Base-by-base conservation (phyloP, 2,888 invertebrate genomes). In the Drosophila rubida region DNA sequence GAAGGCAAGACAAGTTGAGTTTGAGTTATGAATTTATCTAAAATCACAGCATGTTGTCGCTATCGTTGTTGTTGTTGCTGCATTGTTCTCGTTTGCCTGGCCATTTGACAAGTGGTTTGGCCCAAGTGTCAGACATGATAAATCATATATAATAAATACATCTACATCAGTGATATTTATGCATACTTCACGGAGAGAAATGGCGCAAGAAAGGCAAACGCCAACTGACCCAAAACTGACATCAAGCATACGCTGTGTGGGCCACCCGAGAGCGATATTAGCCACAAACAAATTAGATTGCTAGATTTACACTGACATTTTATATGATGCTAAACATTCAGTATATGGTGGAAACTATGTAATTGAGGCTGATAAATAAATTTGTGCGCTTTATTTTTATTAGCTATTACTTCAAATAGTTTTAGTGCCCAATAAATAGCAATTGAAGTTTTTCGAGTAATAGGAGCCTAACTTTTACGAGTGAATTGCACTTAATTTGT, bases 1-100 rank as follows among this genome's bases (percentile, higher is more conserved):
- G 86, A 87, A 88, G 88, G 86, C 80, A 87, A 88, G 87, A 87
- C 88, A 87, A 87, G 88, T 88, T 67, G 80, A 72, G 83, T 69
- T 75, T 78, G 78, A 82, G 83, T 78, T 85, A 80, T 82, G 84
- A 87, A 83, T 87, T 87, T 87, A 84, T 84, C 84, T 84, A 85
- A 84, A 84, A 87, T 85, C 82, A 63, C 85, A 87, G 85, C 79
- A 55, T 85, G 87, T 61, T 64, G 81, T 83, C 81, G 80, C 68
- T 75, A 75, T 81, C 80, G 75, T 61, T 68, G 57, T 60, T 59
- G 44, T 37, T 55, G 57, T 69, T 64, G 19, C 49, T 61, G 32
- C 74, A 39, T 78, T 78, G 65, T 54, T 66, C 61, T 74, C 61
- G 53, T 61, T 65, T 73, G 73, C 69, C 63, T 67, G 65, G 46